These are phyloP conservation scores for Galago senegalensis DNA, from an alignment of 2,797 vertebrate genomes.

Conservation along the genomic window DNA sequence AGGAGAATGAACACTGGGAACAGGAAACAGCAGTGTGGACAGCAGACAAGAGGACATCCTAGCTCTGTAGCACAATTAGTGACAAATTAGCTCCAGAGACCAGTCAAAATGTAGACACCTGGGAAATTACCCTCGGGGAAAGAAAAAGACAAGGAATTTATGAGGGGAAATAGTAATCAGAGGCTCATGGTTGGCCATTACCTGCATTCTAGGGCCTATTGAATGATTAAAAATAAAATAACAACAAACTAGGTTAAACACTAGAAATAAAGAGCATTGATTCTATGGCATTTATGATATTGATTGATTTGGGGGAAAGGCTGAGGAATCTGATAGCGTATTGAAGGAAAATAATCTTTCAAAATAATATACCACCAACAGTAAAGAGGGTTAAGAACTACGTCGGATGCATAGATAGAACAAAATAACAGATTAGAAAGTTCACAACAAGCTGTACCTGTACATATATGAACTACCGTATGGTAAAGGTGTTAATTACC, in stretches of 20 bases:
- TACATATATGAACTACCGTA: background rate
- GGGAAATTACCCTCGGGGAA: background rate
- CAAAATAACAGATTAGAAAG: background rate
- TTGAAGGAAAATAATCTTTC: slow-evolving; percentile 1
- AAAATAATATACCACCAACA: background rate
- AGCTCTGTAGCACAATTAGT: background rate
- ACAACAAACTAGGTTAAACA: background rate
- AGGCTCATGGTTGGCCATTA: background rate
- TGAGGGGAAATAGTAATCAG: background rate
- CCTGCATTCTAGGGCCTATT: background rate
- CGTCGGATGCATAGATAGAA: background rate
- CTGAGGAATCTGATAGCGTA: background rate
- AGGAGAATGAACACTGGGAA: background rate
- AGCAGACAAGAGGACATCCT: background rate
- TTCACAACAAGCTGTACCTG: background rate
- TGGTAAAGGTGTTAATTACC: background rate
- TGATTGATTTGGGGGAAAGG: background rate
- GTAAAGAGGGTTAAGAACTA: background rate
- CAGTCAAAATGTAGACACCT: background rate
- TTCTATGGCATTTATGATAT: background rate
- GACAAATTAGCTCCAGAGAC: background rate
- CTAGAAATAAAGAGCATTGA: background rate
- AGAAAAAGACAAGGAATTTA: background rate
- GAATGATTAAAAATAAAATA: slow-evolving; percentile 19
- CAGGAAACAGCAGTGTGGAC: background rate